Evolutionary conservation across 2,113 vertebrate species (phyloP).

Genomic region (Mionectes macconnelli): DNA sequence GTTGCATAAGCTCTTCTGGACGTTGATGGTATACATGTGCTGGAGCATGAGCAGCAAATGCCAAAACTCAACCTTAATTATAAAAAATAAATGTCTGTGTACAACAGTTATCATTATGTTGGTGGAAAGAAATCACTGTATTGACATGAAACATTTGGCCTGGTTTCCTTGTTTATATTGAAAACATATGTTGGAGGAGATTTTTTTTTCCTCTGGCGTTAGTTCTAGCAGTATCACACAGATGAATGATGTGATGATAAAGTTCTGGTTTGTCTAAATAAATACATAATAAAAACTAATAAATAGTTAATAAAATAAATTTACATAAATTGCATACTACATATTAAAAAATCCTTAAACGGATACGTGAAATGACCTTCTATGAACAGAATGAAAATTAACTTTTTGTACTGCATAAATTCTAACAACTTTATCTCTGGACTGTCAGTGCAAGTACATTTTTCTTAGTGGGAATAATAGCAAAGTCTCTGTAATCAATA

Average conservation of each 20-base stretch:
- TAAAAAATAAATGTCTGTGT: not conserved
- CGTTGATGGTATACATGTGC: not conserved
- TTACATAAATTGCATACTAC: not conserved
- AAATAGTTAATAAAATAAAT: not conserved
- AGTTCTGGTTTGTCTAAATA: conserved; percentile 55
- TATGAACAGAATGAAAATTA: not conserved
- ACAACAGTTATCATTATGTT: not conserved
- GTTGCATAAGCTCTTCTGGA: not conserved
- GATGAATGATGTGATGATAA: conserved; percentile 25
- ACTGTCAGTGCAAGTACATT: not conserved
- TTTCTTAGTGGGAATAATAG: conserved; percentile 9
- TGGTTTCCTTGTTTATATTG: conserved; percentile 49
- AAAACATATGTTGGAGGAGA: conserved; percentile 63
- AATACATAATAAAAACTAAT: not conserved
- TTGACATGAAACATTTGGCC: not conserved
- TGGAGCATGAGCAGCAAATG: not conserved
- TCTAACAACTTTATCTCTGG: conserved; percentile 5
- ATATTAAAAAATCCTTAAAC: conserved; percentile 40
- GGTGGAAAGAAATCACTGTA: not conserved
- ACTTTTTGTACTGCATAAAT: not conserved
- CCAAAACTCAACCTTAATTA: conserved; percentile 10
- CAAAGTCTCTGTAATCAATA: conserved; percentile 48
- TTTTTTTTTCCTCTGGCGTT: conserved; percentile 8
- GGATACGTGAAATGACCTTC: not conserved
- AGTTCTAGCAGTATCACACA: not conserved